Evolutionary conservation across 2,888 invertebrate genomes (phyloP).

Genomic region (Folsomia candida): DNA sequence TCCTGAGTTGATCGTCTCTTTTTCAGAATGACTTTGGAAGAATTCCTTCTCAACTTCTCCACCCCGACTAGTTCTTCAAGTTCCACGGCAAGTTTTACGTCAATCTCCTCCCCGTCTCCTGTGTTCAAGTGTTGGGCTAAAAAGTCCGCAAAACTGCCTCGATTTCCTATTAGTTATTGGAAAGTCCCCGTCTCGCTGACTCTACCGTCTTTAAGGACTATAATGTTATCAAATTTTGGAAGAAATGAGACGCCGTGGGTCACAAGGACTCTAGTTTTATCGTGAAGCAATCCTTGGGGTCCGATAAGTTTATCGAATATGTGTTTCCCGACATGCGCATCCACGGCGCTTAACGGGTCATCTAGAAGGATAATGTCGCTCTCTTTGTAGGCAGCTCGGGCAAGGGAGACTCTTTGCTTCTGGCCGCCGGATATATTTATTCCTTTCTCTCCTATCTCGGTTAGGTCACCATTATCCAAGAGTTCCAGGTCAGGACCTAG

Average conservation of each 20-base stretch:
- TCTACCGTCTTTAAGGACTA: slow-evolving; percentile 59
- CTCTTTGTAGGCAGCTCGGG: slow-evolving; percentile 56
- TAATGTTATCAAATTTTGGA: slow-evolving; percentile 59
- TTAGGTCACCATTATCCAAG: slow-evolving; percentile 59
- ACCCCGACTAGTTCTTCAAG: slow-evolving; percentile 9
- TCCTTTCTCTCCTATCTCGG: slow-evolving; percentile 66
- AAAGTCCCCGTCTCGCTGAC: slow-evolving; percentile 60
- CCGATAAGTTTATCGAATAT: no score
- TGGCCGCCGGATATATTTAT: slow-evolving; percentile 88
- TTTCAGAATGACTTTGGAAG: slow-evolving; percentile 8
- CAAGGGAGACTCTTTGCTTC: slow-evolving; percentile 65
- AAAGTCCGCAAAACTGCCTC: no score
- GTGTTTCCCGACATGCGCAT: slow-evolving; percentile 62
- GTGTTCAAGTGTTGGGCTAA: slow-evolving; percentile 57
- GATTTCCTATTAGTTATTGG: slow-evolving; percentile 56
- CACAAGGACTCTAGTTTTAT: no score
- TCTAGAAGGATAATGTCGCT: slow-evolving; percentile 59
- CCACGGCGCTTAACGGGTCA: slow-evolving; percentile 62
- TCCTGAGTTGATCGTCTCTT: background rate
- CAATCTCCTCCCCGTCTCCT: slow-evolving; percentile 32
- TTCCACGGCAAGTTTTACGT: slow-evolving; percentile 10
- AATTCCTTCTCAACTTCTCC: slow-evolving; percentile 14
- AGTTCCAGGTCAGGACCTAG: slow-evolving; percentile 58
- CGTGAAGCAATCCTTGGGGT: no score
- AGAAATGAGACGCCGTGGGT: no score